Evolutionary conservation across 2,113 vertebrate genomes (phyloP).

Genomic region (Pterocles burchelli): DNA sequence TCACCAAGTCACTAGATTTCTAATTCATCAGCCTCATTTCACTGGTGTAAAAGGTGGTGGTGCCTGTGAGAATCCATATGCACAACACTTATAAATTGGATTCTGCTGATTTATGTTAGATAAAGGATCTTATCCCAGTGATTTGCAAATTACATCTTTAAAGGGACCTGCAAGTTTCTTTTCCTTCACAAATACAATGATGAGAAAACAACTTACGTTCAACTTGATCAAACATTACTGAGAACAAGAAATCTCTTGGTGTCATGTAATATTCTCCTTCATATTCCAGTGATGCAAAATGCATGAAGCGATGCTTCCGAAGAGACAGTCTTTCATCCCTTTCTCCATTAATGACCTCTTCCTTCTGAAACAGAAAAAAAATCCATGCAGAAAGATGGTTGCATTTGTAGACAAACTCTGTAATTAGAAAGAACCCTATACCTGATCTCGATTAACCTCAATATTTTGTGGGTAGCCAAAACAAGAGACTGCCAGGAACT

Average conservation of each 20-base stretch:
- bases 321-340: constrained; percentile 60
- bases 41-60: neutral
- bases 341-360: constrained; percentile 39
- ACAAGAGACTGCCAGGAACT: neutral
- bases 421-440: neutral
- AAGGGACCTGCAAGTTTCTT: neutral
- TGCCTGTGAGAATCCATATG: neutral
- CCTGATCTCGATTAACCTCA: neutral
- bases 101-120: neutral
- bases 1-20: neutral
- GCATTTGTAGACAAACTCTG: neutral
- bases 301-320: constrained; percentile 86
- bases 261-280: constrained; percentile 93
- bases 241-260: constrained; percentile 94
- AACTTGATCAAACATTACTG: constrained; percentile 89
- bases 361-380: constrained; percentile 66
- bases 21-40: neutral
- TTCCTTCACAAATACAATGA: neutral
- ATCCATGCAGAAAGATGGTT: neutral
- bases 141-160: neutral
- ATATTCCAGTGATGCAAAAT: constrained; percentile 88
- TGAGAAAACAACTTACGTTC: constrained; percentile 82
- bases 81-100: neutral
- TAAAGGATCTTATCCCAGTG: neutral
- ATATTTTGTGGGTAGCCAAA: neutral